A percentile compares a stretch with the other conserved stretches of the same genome.
These are phyloP conservation scores for Pardalotus punctatus DNA, from an alignment of 2,113 vertebrate genomes.

Conservation along the genomic window DNA sequence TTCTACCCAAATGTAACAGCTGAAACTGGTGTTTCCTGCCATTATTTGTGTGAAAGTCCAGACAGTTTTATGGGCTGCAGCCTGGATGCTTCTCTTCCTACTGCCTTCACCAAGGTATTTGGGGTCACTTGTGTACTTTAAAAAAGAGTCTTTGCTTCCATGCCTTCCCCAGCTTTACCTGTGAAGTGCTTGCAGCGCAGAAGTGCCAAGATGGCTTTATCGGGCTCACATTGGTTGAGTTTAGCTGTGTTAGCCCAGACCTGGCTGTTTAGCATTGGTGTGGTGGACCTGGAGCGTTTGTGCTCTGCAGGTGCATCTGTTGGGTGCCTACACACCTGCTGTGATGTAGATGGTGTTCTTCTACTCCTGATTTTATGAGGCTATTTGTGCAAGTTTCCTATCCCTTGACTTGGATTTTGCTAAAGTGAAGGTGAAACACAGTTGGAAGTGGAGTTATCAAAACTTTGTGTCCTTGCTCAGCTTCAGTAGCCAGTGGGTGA, in stretches of 20 bases:
- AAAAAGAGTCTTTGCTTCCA: neutral
- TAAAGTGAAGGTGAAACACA: neutral
- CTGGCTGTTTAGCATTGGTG: neutral
- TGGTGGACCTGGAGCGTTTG: neutral
- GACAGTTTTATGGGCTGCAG: neutral
- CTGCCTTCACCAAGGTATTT: neutral
- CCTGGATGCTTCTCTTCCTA: neutral
- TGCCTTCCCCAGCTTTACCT: fast-evolving
- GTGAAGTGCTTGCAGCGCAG: neutral
- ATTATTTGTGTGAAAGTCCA: neutral
- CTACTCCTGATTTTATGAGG: neutral
- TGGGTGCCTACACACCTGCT: fast-evolving
- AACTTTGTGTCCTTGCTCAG: neutral
- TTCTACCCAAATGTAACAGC: neutral
- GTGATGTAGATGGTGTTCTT: neutral
- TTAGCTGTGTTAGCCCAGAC: neutral
- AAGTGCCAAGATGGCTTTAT: neutral
- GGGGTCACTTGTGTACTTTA: neutral
- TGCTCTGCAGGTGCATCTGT: neutral
- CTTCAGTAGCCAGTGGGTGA: neutral
- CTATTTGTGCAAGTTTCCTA: neutral
- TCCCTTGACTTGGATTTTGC: neutral
- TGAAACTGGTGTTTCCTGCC: neutral
- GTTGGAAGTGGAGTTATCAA: neutral
- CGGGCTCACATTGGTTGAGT: fast-evolving